Percentiles rank a stretch among this genome's conserved stretches.
phyloP scores from a whole-genome alignment of 2,797 vertebrate species.

The Pipistrellus pygmaeus region DNA sequence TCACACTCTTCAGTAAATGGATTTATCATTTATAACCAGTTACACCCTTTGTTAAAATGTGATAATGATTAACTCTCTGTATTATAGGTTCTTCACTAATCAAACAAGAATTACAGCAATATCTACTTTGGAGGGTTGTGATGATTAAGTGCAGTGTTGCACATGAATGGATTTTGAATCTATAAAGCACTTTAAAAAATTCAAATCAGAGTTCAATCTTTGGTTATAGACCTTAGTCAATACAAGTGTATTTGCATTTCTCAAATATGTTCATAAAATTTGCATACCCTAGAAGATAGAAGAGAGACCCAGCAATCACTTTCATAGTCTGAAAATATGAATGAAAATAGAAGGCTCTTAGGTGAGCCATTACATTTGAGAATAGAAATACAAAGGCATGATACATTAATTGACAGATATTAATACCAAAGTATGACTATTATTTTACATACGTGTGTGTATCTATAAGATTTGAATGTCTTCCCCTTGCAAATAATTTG shows the following conservation, averaged over 20 bases:
- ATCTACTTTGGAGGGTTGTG: neutral
- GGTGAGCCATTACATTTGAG: slow-evolving; percentile 29
- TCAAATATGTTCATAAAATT: slow-evolving; percentile 70
- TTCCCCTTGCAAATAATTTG: neutral
- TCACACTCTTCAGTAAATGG: neutral
- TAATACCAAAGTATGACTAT: neutral
- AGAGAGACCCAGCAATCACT: slow-evolving; percentile 4
- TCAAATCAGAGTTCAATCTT: slow-evolving; percentile 43
- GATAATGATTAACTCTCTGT: neutral
- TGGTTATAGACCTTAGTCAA: slow-evolving; percentile 49
- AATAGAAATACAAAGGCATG: slow-evolving; percentile 40
- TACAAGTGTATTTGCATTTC: slow-evolving; percentile 63
- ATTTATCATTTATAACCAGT: neutral
- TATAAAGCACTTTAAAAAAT: neutral
- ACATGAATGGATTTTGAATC: slow-evolving; percentile 45
- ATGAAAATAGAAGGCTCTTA: slow-evolving; percentile 65
- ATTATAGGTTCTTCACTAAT: neutral
- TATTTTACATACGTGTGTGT: neutral
- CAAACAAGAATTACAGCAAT: slow-evolving; percentile 9
- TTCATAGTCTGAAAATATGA: slow-evolving; percentile 61
- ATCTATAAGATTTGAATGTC: neutral
- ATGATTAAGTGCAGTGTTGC: slow-evolving; percentile 33
- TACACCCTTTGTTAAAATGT: neutral
- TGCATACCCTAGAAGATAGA: slow-evolving; percentile 46
- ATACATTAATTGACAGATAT: slow-evolving; percentile 44